These are phyloP conservation scores for Rhynchomys soricoides DNA, from an alignment of 2,113 vertebrate genomes.

Conservation along the genomic window DNA sequence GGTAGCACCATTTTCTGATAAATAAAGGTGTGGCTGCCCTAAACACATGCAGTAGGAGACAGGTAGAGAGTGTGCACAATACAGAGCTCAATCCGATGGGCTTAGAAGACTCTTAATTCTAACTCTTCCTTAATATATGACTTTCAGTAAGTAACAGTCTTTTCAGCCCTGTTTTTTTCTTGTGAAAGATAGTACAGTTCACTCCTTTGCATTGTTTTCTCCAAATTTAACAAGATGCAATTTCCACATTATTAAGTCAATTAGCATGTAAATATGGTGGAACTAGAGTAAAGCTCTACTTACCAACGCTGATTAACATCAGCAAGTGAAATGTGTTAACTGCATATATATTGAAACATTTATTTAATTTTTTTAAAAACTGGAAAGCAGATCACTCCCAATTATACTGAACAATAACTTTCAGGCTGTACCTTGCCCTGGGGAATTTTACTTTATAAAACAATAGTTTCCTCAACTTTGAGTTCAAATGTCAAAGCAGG, in stretches of 20 bases:
- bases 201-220: background rate
- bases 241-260: slow-evolving; percentile 18
- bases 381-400: background rate
- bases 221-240: slow-evolving; percentile 13
- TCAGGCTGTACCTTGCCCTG: background rate
- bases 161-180: background rate
- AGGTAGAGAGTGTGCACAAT: background rate
- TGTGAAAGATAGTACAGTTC: background rate
- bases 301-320: slow-evolving; percentile 21
- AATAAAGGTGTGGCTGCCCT: slow-evolving; percentile 38
- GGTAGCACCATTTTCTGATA: slow-evolving; percentile 33
- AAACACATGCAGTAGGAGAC: background rate
- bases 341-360: slow-evolving; percentile 34
- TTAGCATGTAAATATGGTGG: background rate
- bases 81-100: background rate
- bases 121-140: background rate
- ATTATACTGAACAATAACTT: background rate
- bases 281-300: background rate
- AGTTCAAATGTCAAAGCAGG: background rate
- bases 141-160: background rate
- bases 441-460: background rate
- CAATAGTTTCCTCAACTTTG: background rate
- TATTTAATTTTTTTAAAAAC: slow-evolving; percentile 18
- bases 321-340: slow-evolving; percentile 27
- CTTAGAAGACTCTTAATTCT: background rate